A percentile compares a stretch with the other conserved stretches of the same genome.
Evolutionary conservation across 92 coral and sea anemone species (phyloP).

Genomic region (Scolanthus callimorphus): DNA sequence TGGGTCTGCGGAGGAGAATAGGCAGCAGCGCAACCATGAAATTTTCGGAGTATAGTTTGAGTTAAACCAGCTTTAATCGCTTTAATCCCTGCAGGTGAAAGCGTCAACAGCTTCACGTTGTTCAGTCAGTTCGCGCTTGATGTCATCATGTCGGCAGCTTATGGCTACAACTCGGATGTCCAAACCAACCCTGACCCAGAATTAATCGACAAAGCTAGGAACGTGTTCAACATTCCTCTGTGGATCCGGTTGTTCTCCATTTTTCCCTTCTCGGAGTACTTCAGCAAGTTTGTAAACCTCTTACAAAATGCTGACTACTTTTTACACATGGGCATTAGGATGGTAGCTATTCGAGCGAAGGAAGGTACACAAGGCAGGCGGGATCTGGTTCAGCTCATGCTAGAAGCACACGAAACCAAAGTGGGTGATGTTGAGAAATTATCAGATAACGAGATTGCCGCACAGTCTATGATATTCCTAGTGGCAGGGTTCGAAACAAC

Average conservation of each 20-base stretch:
- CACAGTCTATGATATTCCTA: constrained; percentile 61
- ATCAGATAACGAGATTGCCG: constrained; percentile 68
- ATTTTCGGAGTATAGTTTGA: no score
- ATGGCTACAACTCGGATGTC: constrained; percentile 31
- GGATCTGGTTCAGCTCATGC: constrained; percentile 72
- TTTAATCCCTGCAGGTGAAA: constrained; percentile 41
- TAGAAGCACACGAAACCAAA: constrained; percentile 44
- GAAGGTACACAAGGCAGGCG: constrained; percentile 34
- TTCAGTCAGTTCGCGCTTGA: constrained; percentile 48
- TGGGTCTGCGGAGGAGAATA: no score
- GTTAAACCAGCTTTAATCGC: no score
- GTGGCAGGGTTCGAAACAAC: constrained; percentile 76
- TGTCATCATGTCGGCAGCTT: constrained; percentile 45
- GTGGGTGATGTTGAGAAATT: constrained; percentile 24
- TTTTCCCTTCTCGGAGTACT: constrained; percentile 52
- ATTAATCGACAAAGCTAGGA: constrained; percentile 17
- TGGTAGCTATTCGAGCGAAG: constrained; percentile 37
- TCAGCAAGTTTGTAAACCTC: constrained; percentile 30
- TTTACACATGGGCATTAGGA: constrained; percentile 30
- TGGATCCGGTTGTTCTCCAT: constrained; percentile 36
- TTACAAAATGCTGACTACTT: constrained; percentile 42
- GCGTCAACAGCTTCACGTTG: constrained; percentile 15
- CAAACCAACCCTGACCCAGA: constrained; percentile 42
- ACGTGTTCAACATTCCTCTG: constrained; percentile 26
- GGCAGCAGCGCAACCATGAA: no score